Base-by-base conservation (phyloP, 2,888 invertebrate genomes). In the Baccha elongata region DNA sequence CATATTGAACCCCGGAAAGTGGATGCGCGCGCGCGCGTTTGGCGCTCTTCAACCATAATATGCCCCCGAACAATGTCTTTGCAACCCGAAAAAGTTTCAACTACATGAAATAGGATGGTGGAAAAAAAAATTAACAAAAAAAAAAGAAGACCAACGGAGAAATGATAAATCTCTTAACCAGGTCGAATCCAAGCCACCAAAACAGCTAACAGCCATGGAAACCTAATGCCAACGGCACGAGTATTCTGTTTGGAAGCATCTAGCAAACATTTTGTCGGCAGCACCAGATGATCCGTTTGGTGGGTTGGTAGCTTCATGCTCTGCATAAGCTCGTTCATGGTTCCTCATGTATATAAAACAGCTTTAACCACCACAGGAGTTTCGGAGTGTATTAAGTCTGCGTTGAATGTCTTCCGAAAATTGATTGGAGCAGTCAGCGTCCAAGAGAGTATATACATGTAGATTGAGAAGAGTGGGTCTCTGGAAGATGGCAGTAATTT, bases 121-220 rank as follows among this genome's bases (percentile, higher is more conserved):
- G 26, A 58, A 10, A 6, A 17, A 40, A 1, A n/a, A n/a, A n/a
- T n/a, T n/a, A 40, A 1, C 13, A 10, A 26, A 26, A 46, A 62
- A 64, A 64, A 48, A 48, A 23, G 46, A 46, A 64, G 35, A 48
- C 23, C 17, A 48, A 37, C 55, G 65, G 44, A 79, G 73, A 74
- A 84, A 79, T 84, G 84, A 84, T 84, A 84, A 84, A 84, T 84
- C 84, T 84, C 84, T 84, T 84, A 84, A 84, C 84, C 84, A 84
- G 84, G 79, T 79, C 78, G 79, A 79, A 84, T 79, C 69, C 65
- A 60, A 84, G 79, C 73, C 84, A 84, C 84, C 79, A 84, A 84
- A 75, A 79, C 73, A 78, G 78, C 78, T 74, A 79, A 79, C 84
- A 78, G 79, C 79, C 58, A 84, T 60, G 74, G 84, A 84, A 84